Percentiles rank a stretch among this genome's conserved stretches.
Evolutionary conservation across 37 sponge, comb jelly and placozoan genomes (phyloP).

Genomic region (Beroe forskalii): DNA sequence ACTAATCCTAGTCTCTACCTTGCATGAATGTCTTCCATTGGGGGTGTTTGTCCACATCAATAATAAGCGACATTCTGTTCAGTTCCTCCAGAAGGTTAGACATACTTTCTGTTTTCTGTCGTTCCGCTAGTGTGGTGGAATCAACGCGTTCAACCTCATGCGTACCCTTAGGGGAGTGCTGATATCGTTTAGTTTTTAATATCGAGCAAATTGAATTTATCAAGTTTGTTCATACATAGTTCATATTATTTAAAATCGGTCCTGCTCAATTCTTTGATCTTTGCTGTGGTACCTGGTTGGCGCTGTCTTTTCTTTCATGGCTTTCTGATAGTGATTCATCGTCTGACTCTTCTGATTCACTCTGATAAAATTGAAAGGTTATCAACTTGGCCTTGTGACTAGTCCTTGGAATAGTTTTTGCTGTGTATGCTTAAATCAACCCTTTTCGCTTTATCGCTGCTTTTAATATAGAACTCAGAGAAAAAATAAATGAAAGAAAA

Average conservation of each 20-base stretch:
- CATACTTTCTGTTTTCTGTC: conserved; percentile 43
- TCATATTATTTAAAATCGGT: no score
- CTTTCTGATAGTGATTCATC: neutral
- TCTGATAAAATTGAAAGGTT: neutral
- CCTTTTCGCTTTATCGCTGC: no score
- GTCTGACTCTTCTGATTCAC: neutral
- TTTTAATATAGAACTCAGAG: no score
- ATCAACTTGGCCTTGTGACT: no score
- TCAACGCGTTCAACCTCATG: neutral
- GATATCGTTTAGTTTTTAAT: no score
- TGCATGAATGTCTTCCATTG: conserved; percentile 36
- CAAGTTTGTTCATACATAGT: no score
- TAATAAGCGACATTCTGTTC: conserved; percentile 23
- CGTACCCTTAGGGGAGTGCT: neutral
- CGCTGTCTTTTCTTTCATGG: neutral
- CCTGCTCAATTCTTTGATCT: no score
- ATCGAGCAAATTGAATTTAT: no score
- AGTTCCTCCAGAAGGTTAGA: conserved; percentile 1
- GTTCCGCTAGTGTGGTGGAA: neutral
- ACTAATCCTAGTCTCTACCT: no score
- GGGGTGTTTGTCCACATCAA: conserved; percentile 14
- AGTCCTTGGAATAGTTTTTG: no score
- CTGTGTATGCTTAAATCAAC: no score
- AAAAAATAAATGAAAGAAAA: no score
- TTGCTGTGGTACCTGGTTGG: neutral